Evolutionary conservation across 2,888 invertebrate species (phyloP).

Genomic region (Calameuta filiformis): DNA sequence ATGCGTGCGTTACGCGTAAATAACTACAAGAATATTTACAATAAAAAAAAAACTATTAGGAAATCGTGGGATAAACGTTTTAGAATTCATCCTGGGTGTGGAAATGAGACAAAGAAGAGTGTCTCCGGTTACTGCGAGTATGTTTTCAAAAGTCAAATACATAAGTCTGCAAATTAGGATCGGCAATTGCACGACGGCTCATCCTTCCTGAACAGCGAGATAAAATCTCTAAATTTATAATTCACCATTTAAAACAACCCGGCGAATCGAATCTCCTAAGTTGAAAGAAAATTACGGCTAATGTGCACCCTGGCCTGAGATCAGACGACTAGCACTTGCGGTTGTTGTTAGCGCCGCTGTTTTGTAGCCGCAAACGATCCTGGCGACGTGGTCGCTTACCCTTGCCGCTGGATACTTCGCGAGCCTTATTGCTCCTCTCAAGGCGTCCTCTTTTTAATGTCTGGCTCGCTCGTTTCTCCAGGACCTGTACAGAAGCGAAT

Average conservation of each 20-base stretch:
- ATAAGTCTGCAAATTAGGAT: not conserved
- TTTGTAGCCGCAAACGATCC: slow-evolving; percentile 69
- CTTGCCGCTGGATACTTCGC: slow-evolving; percentile 68
- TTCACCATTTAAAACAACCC: not conserved
- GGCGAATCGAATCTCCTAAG: not conserved
- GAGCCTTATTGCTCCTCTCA: slow-evolving; percentile 70
- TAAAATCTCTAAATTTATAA: not conserved
- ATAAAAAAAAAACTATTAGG: not conserved
- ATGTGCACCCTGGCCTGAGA: slow-evolving; percentile 54
- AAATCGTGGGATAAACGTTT: not conserved
- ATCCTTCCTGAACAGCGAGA: not conserved
- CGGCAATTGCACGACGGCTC: not conserved
- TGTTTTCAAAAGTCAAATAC: slow-evolving; percentile 7
- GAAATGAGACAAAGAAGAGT: not conserved
- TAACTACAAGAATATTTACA: not conserved
- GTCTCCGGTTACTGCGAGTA: not conserved
- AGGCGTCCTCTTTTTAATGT: slow-evolving; percentile 68
- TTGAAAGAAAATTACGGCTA: not conserved
- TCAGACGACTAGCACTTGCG: slow-evolving; percentile 70
- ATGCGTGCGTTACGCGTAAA: not conserved
- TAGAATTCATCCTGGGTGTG: not conserved
- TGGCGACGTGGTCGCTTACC: slow-evolving; percentile 69
- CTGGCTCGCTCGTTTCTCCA: slow-evolving; percentile 67
- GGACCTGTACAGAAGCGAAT: slow-evolving; percentile 48
- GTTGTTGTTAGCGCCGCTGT: slow-evolving; percentile 73